Conservation (phyloP, 2,888 invertebrate species). For the Hirtodrosophila cameraria region DNA sequence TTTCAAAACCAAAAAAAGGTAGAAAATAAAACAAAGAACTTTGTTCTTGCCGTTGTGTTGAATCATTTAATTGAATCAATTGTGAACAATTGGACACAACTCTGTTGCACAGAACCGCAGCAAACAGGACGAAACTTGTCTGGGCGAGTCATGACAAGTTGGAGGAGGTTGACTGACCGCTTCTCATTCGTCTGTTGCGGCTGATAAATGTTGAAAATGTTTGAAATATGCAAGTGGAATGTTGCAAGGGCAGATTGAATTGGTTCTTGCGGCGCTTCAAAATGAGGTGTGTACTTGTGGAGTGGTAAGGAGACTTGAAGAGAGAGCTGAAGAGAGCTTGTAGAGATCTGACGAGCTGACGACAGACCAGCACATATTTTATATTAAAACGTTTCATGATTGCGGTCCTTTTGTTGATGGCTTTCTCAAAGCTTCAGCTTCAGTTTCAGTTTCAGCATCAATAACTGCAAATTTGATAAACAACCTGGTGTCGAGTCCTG, state of each 20-base stretch:
- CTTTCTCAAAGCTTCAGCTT: slow-evolving; percentile 50
- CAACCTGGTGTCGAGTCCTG: slow-evolving; percentile 32
- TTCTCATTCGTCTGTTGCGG: slow-evolving; percentile 32
- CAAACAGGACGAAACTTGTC: not conserved
- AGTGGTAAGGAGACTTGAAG: not conserved
- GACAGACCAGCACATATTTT: slow-evolving; percentile 50
- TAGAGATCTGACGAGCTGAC: not conserved
- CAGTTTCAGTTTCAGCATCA: slow-evolving; percentile 54
- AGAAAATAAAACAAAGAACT: too few relatives aligned
- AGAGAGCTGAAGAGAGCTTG: not conserved
- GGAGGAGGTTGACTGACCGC: slow-evolving; percentile 43
- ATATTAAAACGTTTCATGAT: slow-evolving; percentile 74
- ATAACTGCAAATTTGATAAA: slow-evolving; percentile 62
- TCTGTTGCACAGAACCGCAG: too few relatives aligned
- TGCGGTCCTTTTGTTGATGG: slow-evolving; percentile 60
- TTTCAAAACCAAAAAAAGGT: too few relatives aligned
- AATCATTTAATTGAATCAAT: too few relatives aligned
- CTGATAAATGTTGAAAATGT: slow-evolving; percentile 64
- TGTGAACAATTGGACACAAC: too few relatives aligned
- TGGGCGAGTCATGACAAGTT: slow-evolving; percentile 63
- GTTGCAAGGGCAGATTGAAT: too few relatives aligned
- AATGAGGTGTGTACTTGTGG: too few relatives aligned
- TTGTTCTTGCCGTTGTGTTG: too few relatives aligned
- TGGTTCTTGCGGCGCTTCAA: too few relatives aligned
- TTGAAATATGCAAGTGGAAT: slow-evolving; percentile 55